phyloP scores from a whole-genome alignment of 1,140 invertebrate species.

The Sitodiplosis mosellana region DNA sequence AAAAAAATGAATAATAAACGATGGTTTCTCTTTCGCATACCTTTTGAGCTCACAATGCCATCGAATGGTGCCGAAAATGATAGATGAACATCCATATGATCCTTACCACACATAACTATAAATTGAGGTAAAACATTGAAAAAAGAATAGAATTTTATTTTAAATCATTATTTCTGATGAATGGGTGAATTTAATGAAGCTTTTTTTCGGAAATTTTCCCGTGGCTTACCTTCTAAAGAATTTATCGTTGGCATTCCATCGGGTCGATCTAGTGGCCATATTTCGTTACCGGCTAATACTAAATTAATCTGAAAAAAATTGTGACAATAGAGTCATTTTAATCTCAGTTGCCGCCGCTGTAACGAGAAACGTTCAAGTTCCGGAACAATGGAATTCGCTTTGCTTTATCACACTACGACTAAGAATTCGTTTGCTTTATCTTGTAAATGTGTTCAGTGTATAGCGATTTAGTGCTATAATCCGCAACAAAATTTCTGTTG shows the following conservation, averaged over 20 bases:
- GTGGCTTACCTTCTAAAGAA: constrained; percentile 47
- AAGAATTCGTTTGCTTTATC: neutral
- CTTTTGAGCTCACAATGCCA: constrained; percentile 86
- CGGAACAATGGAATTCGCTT: neutral
- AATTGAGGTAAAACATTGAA: too few relatives aligned
- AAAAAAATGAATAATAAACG: neutral
- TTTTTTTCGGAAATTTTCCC: too few relatives aligned
- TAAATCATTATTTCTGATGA: too few relatives aligned
- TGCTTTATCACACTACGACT: neutral
- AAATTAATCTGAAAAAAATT: constrained; percentile 22
- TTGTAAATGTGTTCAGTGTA: neutral
- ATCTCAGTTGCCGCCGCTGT: too few relatives aligned
- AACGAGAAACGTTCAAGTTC: neutral
- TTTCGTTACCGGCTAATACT: constrained; percentile 37
- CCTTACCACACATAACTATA: constrained; percentile 83
- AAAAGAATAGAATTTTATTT: too few relatives aligned
- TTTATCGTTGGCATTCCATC: constrained; percentile 66
- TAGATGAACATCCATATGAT: constrained; percentile 85
- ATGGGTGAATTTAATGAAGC: too few relatives aligned
- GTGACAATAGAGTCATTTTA: neutral
- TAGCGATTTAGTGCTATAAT: neutral
- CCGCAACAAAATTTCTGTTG: neutral
- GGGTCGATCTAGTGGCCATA: constrained; percentile 61
- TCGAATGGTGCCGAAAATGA: constrained; percentile 81
- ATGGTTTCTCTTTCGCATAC: constrained; percentile 13